A percentile compares a stretch with the other conserved stretches of the same genome.
These are phyloP conservation scores for Ryuthela nishihirai DNA, from an alignment of 2,888 invertebrate species.

Conservation along the genomic window DNA sequence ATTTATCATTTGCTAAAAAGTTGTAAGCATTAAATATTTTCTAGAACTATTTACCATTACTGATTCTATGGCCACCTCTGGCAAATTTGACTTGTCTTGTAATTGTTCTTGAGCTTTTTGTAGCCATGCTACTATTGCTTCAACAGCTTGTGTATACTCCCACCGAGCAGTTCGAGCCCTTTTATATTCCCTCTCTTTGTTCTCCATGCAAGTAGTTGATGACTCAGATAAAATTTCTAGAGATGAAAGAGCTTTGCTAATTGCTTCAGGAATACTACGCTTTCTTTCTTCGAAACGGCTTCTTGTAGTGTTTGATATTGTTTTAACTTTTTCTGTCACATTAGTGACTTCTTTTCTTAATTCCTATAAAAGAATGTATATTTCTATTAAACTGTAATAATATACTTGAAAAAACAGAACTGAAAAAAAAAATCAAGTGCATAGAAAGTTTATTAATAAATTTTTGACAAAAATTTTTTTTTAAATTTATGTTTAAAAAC, in stretches of 20 bases:
- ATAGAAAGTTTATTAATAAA: background rate
- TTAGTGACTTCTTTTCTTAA: conserved; percentile 34
- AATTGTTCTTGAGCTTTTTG: conserved; percentile 76
- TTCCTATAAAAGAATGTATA: conserved; percentile 15
- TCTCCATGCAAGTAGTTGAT: conserved; percentile 74
- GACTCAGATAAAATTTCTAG: conserved; percentile 78
- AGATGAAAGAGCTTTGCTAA: conserved; percentile 68
- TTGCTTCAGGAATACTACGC: conserved; percentile 67
- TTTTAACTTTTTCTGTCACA: conserved; percentile 39
- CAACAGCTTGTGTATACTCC: conserved; percentile 74
- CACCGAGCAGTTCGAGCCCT: conserved; percentile 75
- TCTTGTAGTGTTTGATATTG: conserved; percentile 54
- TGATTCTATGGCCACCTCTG: conserved; percentile 70
- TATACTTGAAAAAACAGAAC: background rate
- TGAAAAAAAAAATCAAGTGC: background rate
- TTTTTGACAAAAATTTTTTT: background rate
- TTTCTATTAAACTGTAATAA: background rate
- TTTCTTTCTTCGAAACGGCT: conserved; percentile 60
- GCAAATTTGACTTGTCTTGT: conserved; percentile 63
- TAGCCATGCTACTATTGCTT: conserved; percentile 77
- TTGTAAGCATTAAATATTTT: background rate
- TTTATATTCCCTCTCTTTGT: conserved; percentile 80
- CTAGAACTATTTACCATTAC: conserved; percentile 56
- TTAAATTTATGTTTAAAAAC: no score
- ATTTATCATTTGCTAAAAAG: no score